Percentiles rank a stretch among this genome's conserved stretches.
These are phyloP conservation scores for Montifringilla adamsi DNA, from an alignment of 2,113 vertebrate species.

Conservation along the genomic window DNA sequence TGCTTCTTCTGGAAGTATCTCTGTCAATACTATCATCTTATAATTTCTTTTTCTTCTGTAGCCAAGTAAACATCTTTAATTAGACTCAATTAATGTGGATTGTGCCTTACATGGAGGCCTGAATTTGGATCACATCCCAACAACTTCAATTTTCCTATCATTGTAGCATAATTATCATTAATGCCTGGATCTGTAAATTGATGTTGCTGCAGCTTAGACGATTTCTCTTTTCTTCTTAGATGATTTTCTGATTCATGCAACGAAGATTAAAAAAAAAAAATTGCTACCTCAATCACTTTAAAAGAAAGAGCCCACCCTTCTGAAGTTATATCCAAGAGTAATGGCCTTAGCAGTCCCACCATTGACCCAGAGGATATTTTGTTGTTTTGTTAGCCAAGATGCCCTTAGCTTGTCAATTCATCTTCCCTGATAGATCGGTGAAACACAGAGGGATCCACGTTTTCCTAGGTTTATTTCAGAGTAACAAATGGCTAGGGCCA, in stretches of 20 bases:
- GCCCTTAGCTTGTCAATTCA: background rate
- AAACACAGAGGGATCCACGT: background rate
- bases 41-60: background rate
- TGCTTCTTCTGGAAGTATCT: background rate
- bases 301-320: background rate
- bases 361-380: background rate
- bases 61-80: slow-evolving; percentile 24
- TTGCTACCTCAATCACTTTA: background rate
- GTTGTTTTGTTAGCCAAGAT: background rate
- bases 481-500: background rate
- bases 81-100: background rate
- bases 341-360: background rate
- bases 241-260: background rate
- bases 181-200: background rate
- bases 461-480: background rate
- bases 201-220: background rate
- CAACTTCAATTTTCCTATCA: background rate
- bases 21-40: background rate
- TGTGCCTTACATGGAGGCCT: background rate
- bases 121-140: background rate
- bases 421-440: background rate
- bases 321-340: background rate
- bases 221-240: background rate
- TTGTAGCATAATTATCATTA: background rate
- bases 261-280: background rate